Base-by-base conservation (phyloP, 2,888 invertebrate genomes). In the Gari tellinella region DNA sequence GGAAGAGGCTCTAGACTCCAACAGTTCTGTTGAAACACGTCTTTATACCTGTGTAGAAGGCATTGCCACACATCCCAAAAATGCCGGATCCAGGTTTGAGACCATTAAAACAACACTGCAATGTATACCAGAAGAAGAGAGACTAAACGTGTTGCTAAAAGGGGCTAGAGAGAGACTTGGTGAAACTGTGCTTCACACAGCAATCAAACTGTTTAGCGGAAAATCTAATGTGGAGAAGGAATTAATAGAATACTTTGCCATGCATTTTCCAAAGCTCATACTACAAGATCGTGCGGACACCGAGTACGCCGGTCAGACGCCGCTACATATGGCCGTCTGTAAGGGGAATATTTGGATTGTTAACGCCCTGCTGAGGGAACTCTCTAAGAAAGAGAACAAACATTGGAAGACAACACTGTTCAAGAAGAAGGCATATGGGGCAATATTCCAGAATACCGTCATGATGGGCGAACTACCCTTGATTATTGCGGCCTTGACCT, bases 381-480 rank as follows among this genome's bases (percentile, higher is more conserved):
- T 70, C n/a, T 48, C 55, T 4, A 43, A 55, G 10, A 48, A 65
- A 10, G 52, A 69, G 0, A 56, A 57, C 14, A 69, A 70, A 38
- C 15, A 64, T 8, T 72, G 62, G 57, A 74, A 66, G 52, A n/a
- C 26, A 5, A 40, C 49, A 14, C 26, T 80, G 19, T 52, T 83
- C 19, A 67, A 72, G 25, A 51, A 63, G 38, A 62, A 37, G 10
- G 81, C 82, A 8, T 65, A 58, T 14, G 75, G 81, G 19, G 23
- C n/a, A 2, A 68, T 75, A 26, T 80, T 81, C 53, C 51, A 61
- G 3, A 84, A 81, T 31, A 81, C 84, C 0, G 83, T 79, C 5
- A 78, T 84, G 83, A 78, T 84, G 79, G 83, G 77, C n/a, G 73
- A 82, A 46, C 63, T 82, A 8, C 82, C 83, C 7, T 62, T 84